Evolutionary conservation across 1,140 invertebrate species (phyloP).

Genomic region (Neodiprion fabricii): DNA sequence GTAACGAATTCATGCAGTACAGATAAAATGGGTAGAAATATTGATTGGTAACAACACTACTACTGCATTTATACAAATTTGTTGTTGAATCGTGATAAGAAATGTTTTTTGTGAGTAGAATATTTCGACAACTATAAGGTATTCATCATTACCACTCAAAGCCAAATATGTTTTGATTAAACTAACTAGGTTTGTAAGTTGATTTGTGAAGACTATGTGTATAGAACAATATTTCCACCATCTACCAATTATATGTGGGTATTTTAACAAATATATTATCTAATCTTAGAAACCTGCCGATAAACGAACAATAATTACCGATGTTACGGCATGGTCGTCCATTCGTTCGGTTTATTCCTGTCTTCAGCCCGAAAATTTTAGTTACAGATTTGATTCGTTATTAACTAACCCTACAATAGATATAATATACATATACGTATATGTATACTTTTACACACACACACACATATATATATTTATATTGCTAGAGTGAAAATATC

Average conservation of each 20-base stretch:
- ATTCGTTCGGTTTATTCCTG: background rate
- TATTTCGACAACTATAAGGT: too few relatives aligned
- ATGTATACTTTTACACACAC: too few relatives aligned
- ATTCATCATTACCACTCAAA: background rate
- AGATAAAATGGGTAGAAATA: background rate
- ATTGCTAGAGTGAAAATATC: constrained; percentile 1
- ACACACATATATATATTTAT: too few relatives aligned
- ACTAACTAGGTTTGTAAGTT: background rate
- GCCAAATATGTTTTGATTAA: background rate
- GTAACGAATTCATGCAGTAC: background rate
- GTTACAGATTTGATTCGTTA: constrained; percentile 1
- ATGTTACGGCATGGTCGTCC: too few relatives aligned
- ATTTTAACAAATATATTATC: background rate
- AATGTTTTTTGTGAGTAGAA: too few relatives aligned
- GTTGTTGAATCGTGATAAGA: too few relatives aligned
- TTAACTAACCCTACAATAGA: background rate
- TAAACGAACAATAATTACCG: background rate
- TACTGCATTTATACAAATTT: too few relatives aligned
- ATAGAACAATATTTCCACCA: constrained; percentile 2
- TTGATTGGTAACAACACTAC: too few relatives aligned
- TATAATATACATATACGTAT: too few relatives aligned
- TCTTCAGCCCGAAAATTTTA: background rate
- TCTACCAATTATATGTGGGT: background rate
- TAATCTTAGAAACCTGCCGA: background rate
- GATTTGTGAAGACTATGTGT: background rate